Evolutionary conservation across 2,113 vertebrate genomes (phyloP).

Genomic region (Lonchura striata): DNA sequence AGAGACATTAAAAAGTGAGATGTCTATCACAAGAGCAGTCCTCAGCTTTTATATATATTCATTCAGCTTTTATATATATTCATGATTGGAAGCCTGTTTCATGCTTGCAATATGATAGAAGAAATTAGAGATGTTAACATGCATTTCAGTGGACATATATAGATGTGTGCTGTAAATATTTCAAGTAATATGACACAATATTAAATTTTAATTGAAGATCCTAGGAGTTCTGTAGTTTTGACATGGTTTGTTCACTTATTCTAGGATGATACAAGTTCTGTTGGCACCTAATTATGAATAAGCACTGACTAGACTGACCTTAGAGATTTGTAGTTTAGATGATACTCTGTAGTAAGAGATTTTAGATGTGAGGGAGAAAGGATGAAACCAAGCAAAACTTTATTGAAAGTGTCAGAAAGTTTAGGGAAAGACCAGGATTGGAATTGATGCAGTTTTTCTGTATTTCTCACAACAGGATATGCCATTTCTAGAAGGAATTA

Average conservation of each 20-base stretch:
- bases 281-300: neutral
- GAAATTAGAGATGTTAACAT: constrained; percentile 12
- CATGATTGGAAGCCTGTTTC: neutral
- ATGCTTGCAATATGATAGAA: neutral
- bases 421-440: neutral
- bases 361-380: neutral
- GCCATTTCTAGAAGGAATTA: neutral
- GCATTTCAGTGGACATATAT: constrained; percentile 12
- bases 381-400: neutral
- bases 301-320: neutral
- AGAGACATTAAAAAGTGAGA: constrained; percentile 19
- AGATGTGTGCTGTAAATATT: constrained; percentile 42
- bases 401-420: neutral
- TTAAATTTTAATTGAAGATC: constrained; percentile 46
- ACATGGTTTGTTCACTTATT: neutral
- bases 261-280: neutral
- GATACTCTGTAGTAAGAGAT: neutral
- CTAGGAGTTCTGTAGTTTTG: neutral
- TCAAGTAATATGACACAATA: constrained; percentile 12
- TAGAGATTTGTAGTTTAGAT: neutral
- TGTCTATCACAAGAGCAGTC: neutral
- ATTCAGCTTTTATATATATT: constrained; percentile 19
- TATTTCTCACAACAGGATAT: neutral
- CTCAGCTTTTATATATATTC: constrained; percentile 12
- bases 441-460: neutral